phyloP scores from a whole-genome alignment of 2,888 invertebrate species.

The Rhagium mordax region DNA sequence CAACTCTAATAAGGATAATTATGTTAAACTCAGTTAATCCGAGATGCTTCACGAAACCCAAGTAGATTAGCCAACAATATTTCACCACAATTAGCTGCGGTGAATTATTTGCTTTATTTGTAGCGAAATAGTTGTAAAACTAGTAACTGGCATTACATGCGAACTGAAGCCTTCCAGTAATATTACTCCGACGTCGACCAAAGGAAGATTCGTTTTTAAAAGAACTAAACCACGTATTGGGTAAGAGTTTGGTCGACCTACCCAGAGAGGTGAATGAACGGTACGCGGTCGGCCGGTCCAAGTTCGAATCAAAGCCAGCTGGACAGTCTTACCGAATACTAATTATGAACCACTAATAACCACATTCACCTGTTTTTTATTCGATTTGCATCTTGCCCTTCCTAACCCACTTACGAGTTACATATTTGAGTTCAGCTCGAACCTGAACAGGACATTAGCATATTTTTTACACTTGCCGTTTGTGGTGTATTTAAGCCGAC shows the following conservation, averaged over 20 bases:
- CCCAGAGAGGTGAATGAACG: slow-evolving; percentile 27
- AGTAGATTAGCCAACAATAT: not conserved
- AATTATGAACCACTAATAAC: slow-evolving; percentile 45
- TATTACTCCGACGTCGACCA: not conserved
- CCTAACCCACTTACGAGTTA: slow-evolving; percentile 26
- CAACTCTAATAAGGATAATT: not conserved
- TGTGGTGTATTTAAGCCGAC: not conserved
- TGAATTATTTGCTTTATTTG: not conserved
- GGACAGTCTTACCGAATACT: slow-evolving; percentile 44
- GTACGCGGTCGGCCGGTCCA: not conserved
- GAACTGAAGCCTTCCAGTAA: not conserved
- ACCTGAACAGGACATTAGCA: not conserved
- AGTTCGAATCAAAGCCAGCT: not conserved
- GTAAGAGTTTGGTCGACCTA: slow-evolving; percentile 16
- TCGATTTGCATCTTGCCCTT: slow-evolving; percentile 22
- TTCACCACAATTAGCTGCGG: not conserved
- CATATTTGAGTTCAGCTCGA: not conserved
- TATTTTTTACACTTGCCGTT: not conserved
- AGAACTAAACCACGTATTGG: slow-evolving; percentile 2
- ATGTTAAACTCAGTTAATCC: not conserved
- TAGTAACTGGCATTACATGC: not conserved
- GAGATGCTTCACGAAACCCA: not conserved
- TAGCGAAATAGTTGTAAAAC: not conserved
- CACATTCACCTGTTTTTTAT: slow-evolving; percentile 48
- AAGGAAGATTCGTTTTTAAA: not conserved